Percentiles rank a stretch among this genome's conserved stretches.
These are phyloP conservation scores for Cryptomyrus ogoouensis DNA, from an alignment of 2,113 vertebrate species.

Conservation along the genomic window DNA sequence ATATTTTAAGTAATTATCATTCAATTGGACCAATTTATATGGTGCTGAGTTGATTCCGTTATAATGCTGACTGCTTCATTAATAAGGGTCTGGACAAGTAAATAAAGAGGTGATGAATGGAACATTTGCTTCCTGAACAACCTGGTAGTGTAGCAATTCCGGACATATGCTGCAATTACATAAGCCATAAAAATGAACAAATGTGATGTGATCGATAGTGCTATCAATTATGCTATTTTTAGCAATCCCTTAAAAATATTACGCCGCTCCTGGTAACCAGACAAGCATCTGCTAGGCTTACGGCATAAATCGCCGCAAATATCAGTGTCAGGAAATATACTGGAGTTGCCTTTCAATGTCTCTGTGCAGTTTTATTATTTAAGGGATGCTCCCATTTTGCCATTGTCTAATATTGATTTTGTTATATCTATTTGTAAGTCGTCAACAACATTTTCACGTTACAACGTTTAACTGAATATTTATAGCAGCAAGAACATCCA, in stretches of 20 bases:
- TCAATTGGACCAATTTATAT: constrained; percentile 19
- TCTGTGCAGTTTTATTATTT: not conserved
- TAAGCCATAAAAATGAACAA: constrained; percentile 33
- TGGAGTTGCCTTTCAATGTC: not conserved
- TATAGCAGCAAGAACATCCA: not conserved
- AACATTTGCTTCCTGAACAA: constrained; percentile 36
- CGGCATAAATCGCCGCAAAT: not conserved
- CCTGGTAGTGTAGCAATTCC: constrained; percentile 36
- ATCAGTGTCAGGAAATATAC: not conserved
- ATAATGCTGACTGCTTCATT: constrained; percentile 33
- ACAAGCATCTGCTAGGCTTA: not conserved
- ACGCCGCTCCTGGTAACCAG: not conserved
- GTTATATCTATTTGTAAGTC: not conserved
- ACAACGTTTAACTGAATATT: not conserved
- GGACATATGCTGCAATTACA: constrained; percentile 32
- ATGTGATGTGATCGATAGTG: constrained; percentile 30
- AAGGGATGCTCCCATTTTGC: not conserved
- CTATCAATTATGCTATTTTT: constrained; percentile 24
- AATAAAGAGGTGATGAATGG: constrained; percentile 37
- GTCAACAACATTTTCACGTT: not conserved
- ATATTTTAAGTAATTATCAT: not conserved
- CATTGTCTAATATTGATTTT: not conserved
- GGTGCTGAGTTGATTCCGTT: constrained; percentile 34
- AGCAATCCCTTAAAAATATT: constrained; percentile 19
- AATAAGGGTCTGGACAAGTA: constrained; percentile 29